A percentile compares a stretch with the other conserved stretches of the same genome.
Evolutionary conservation across 2,888 invertebrate genomes (phyloP).

Genomic region (Hyles lineata): DNA sequence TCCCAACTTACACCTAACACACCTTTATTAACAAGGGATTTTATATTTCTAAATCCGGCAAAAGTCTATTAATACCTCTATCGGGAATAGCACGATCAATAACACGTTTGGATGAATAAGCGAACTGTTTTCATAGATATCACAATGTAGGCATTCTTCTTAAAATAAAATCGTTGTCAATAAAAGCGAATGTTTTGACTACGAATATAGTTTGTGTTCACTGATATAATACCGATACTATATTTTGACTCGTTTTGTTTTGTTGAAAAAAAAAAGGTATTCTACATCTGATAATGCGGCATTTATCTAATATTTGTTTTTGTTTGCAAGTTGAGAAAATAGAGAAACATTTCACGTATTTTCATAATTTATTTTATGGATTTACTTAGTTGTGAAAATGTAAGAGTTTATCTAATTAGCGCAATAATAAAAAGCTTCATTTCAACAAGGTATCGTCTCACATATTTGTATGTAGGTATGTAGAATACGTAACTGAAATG

Average conservation of each 20-base stretch:
- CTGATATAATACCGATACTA: neutral
- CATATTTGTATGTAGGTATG: too few relatives aligned
- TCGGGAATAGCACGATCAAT: neutral
- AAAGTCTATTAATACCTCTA: neutral
- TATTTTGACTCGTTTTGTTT: neutral
- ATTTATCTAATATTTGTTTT: too few relatives aligned
- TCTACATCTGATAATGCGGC: neutral
- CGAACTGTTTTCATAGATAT: neutral
- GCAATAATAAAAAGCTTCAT: too few relatives aligned
- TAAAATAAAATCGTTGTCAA: neutral
- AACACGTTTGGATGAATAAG: neutral
- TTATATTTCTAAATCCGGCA: conserved; percentile 7
- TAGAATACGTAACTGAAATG: too few relatives aligned
- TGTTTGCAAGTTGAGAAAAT: too few relatives aligned
- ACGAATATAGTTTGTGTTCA: neutral
- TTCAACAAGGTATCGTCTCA: too few relatives aligned
- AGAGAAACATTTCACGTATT: too few relatives aligned
- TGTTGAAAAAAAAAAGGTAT: neutral
- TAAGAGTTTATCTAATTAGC: too few relatives aligned
- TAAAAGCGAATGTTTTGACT: neutral
- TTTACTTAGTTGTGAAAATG: too few relatives aligned
- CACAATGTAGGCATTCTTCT: neutral
- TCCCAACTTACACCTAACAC: neutral
- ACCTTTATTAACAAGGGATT: conserved; percentile 7
- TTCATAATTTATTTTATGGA: too few relatives aligned